These are phyloP conservation scores for Hydraecia micacea DNA, from an alignment of 2,888 invertebrate genomes.

Conservation along the genomic window DNA sequence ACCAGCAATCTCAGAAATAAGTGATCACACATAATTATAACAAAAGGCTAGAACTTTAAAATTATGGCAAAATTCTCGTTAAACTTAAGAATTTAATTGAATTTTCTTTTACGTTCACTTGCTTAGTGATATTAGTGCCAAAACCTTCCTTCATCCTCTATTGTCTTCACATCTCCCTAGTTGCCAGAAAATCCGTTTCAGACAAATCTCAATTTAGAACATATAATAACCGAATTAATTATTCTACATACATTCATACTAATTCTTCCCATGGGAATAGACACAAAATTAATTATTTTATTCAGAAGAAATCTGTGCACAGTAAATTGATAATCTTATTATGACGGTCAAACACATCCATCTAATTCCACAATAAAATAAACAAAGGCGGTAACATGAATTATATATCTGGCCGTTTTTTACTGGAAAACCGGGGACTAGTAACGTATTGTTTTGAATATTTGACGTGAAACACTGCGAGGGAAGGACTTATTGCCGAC, in stretches of 20 bases:
- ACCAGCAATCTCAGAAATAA: no score
- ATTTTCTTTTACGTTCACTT: no score
- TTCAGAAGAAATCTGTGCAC: background rate
- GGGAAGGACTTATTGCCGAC: conserved; percentile 52
- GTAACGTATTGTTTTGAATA: conserved; percentile 58
- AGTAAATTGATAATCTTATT: conserved; percentile 1
- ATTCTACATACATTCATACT: background rate
- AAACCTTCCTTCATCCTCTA: no score
- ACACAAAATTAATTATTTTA: background rate
- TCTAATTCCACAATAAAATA: conserved; percentile 39
- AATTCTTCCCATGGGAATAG: background rate
- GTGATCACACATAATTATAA: no score
- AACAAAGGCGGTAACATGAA: conserved; percentile 47
- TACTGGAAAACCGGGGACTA: conserved; percentile 55
- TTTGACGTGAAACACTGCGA: conserved; percentile 48
- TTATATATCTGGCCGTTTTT: conserved; percentile 51
- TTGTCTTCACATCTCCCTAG: background rate
- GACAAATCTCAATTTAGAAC: background rate
- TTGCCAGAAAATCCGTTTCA: background rate
- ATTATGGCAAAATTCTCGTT: no score
- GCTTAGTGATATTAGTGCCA: no score
- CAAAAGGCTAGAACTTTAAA: no score
- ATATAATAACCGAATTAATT: no score
- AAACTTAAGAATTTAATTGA: no score
- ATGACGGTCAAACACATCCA: conserved; percentile 22